A percentile compares a stretch with the other conserved stretches of the same genome.
These are phyloP conservation scores for Ramazzottius varieornatus DNA, from an alignment of 2,888 invertebrate species.

Conservation along the genomic window DNA sequence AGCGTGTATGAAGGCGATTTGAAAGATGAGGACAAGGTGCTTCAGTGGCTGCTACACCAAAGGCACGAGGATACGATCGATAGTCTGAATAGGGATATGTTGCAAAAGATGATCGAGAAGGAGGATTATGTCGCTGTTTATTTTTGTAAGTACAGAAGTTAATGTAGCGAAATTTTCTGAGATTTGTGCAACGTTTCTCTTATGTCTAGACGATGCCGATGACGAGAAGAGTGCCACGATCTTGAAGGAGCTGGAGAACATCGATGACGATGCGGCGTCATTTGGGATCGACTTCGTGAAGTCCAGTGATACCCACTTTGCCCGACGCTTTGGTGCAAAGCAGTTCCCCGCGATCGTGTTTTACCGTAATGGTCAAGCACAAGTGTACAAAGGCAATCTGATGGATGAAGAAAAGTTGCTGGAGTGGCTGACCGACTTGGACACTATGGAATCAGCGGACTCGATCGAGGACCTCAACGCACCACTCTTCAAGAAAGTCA, in stretches of 20 bases:
- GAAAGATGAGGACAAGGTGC: constrained; percentile 47
- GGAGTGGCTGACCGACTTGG: constrained; percentile 72
- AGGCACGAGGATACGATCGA: constrained; percentile 72
- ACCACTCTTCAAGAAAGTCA: constrained; percentile 73
- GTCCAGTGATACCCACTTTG: constrained; percentile 62
- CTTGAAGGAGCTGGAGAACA: constrained; percentile 44
- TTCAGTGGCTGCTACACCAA: constrained; percentile 70
- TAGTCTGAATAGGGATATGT: constrained; percentile 52
- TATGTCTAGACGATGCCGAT: too few relatives aligned
- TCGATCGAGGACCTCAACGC: constrained; percentile 58
- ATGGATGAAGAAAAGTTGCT: constrained; percentile 63
- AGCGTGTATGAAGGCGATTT: constrained; percentile 65
- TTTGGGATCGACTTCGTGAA: constrained; percentile 72
- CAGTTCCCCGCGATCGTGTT: constrained; percentile 70
- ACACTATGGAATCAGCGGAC: constrained; percentile 74
- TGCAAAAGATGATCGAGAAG: constrained; percentile 55
- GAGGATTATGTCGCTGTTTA: constrained; percentile 72
- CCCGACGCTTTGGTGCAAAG: constrained; percentile 66
- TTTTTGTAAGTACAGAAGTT: constrained; percentile 44
- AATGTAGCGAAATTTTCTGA: background rate
- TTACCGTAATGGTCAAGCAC: constrained; percentile 32
- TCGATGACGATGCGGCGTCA: constrained; percentile 68
- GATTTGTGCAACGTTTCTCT: too few relatives aligned
- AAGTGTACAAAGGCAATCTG: constrained; percentile 36
- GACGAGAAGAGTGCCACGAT: constrained; percentile 14